Evolutionary conservation across 92 coral and sea anemone species (phyloP).

Genomic region (Epizoanthus scotinus): DNA sequence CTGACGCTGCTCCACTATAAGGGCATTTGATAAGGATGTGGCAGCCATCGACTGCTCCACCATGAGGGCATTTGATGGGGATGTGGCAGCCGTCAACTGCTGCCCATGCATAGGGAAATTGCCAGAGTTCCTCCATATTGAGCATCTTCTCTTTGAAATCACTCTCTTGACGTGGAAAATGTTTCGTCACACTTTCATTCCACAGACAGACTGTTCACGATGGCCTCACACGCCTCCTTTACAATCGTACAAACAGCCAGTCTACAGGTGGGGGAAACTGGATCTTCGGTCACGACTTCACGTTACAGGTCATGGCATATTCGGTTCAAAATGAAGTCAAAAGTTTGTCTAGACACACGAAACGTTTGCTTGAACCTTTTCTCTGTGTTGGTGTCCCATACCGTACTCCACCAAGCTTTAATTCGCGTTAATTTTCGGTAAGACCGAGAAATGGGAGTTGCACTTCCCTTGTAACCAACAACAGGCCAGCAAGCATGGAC

Average conservation of each 20-base stretch:
- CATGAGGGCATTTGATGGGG: slow-evolving; percentile 45
- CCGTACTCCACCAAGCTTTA: slow-evolving; percentile 39
- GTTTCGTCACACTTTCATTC: slow-evolving; percentile 34
- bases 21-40: slow-evolving; percentile 47
- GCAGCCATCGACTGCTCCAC: slow-evolving; percentile 50
- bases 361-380: slow-evolving; percentile 42
- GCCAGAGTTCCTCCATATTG: slow-evolving; percentile 52
- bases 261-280: slow-evolving; percentile 38
- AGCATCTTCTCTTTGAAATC: slow-evolving; percentile 44
- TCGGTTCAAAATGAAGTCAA: slow-evolving; percentile 29
- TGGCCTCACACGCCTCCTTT: slow-evolving; percentile 31
- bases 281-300: slow-evolving; percentile 28
- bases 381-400: slow-evolving; percentile 8
- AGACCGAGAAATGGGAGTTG: too few relatives aligned
- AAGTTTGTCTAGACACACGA: slow-evolving; percentile 44
- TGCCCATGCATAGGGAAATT: slow-evolving; percentile 40
- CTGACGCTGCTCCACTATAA: slow-evolving; percentile 43
- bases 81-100: slow-evolving; percentile 49
- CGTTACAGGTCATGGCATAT: slow-evolving; percentile 41
- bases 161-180: slow-evolving; percentile 23
- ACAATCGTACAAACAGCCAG: slow-evolving; percentile 47
- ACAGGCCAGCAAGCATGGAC: too few relatives aligned
- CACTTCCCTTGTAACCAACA: too few relatives aligned
- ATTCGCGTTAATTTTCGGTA: too few relatives aligned
- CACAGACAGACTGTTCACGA: slow-evolving; percentile 44